Conservation (phyloP, 2,113 vertebrate genomes). For the Thryonomys swinderianus region DNA sequence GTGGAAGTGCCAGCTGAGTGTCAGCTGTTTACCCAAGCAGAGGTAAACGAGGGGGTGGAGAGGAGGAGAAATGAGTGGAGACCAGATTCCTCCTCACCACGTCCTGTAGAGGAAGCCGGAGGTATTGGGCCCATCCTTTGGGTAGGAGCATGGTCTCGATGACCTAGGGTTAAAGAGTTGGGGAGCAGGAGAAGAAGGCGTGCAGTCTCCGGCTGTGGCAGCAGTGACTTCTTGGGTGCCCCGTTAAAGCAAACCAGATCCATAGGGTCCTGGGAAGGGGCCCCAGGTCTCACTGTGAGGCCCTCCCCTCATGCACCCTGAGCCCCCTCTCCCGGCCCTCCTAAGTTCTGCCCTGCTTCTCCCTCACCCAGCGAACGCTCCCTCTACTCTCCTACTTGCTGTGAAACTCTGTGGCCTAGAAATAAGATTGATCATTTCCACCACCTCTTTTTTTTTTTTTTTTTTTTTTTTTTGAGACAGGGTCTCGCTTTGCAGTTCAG, state of each 20-base stretch:
- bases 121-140: no score
- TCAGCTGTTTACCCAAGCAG: background rate
- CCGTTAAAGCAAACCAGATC: background rate
- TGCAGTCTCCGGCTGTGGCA: background rate
- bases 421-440: background rate
- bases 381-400: background rate
- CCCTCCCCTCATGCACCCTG: accelerated
- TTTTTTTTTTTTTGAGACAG: no score
- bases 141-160: background rate
- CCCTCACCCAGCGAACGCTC: background rate
- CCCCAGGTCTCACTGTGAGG: background rate
- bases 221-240: background rate
- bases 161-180: background rate
- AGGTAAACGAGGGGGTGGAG: background rate
- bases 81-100: background rate
- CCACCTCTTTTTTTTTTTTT: no score
- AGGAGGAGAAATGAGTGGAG: background rate
- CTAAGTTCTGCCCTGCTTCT: background rate
- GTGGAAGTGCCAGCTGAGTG: accelerated
- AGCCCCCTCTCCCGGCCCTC: background rate
- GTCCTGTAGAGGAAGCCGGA: background rate
- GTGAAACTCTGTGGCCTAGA: background rate
- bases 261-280: background rate
- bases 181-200: background rate
- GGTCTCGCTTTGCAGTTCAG: no score